Evolutionary conservation across 2,797 vertebrate species (phyloP).

Genomic region (Pampus argenteus): DNA sequence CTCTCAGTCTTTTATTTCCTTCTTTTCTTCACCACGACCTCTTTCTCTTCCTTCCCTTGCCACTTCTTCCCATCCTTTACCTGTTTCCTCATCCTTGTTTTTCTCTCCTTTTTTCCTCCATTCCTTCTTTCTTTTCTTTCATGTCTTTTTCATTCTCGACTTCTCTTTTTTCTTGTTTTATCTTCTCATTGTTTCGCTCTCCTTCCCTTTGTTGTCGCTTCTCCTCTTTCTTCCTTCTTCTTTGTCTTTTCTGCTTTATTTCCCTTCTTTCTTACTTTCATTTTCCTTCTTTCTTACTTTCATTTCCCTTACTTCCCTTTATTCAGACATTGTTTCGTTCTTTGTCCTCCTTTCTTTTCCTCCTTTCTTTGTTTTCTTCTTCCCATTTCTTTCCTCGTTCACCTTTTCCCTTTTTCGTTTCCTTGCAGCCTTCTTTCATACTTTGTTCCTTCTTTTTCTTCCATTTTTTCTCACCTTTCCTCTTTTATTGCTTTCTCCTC

Average conservation of each 20-base stretch:
- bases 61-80: background rate
- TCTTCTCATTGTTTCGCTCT: background rate
- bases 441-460: background rate
- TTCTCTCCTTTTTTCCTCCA: too few species aligned
- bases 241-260: background rate
- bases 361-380: background rate
- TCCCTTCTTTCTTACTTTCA: background rate
- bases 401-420: background rate
- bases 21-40: background rate
- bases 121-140: background rate
- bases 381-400: background rate
- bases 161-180: background rate
- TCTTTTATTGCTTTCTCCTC: background rate
- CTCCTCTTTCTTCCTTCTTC: background rate
- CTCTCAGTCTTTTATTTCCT: background rate
- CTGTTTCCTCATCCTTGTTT: background rate
- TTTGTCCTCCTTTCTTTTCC: too few species aligned
- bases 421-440: background rate
- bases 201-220: background rate
- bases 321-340: background rate
- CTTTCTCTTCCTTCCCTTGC: background rate
- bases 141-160: too few species aligned
- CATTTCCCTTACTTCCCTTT: background rate
- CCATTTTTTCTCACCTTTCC: too few species aligned
- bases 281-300: background rate